These are phyloP conservation scores for Aplysina aerophoba DNA, from an alignment of 37 sponge, comb jelly and placozoan genomes.

Conservation along the genomic window DNA sequence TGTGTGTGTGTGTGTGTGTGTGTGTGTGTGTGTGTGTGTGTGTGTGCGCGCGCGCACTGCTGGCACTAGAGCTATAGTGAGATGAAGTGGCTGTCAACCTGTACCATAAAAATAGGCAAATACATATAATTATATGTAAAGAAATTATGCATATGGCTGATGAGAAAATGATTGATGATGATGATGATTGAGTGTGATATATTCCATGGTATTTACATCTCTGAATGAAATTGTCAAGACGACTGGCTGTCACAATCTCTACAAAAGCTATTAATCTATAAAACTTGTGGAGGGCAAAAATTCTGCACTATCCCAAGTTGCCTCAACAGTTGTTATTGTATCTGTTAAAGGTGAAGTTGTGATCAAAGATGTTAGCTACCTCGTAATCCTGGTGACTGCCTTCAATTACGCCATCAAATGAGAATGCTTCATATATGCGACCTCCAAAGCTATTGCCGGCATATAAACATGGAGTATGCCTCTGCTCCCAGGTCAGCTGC, in stretches of 20 bases:
- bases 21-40: too few relatives aligned
- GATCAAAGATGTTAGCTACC: not conserved
- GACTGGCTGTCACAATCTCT: not conserved
- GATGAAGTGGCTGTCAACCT: too few relatives aligned
- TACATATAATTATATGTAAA: slow-evolving; percentile 21
- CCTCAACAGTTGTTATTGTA: not conserved
- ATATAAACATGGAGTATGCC: slow-evolving; percentile 28
- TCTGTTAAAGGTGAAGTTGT: slow-evolving; percentile 1
- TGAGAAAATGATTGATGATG: not conserved
- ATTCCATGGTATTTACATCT: not conserved
- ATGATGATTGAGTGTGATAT: too few relatives aligned
- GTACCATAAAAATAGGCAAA: too few relatives aligned
- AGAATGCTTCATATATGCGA: slow-evolving; percentile 14
- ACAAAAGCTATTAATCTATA: not conserved
- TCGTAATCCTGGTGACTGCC: not conserved
- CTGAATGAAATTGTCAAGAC: not conserved
- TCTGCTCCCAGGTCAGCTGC: slow-evolving; percentile 33
- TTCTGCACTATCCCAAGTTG: too few relatives aligned
- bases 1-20: too few relatives aligned
- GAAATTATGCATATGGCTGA: not conserved
- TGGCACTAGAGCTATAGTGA: too few relatives aligned
- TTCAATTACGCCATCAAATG: slow-evolving; percentile 6
- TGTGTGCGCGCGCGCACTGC: too few relatives aligned
- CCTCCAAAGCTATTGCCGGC: slow-evolving; percentile 61
- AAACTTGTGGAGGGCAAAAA: not conserved